Conservation (phyloP, 1,140 invertebrate genomes). For the Heliconius himera region DNA sequence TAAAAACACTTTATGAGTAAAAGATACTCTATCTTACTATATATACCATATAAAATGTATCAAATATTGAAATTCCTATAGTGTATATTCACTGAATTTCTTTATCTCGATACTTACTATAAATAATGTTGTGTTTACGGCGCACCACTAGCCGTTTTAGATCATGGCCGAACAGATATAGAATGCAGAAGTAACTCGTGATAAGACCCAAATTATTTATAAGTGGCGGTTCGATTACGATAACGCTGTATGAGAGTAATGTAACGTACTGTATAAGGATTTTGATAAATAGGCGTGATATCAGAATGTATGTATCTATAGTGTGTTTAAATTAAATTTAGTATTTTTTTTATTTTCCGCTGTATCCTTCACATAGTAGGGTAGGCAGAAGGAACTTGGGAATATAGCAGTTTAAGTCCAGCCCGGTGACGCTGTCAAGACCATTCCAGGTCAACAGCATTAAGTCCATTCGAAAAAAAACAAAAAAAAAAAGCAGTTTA, state of each 20-base stretch:
- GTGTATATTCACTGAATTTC: conserved; percentile 26
- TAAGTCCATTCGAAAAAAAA: too few relatives aligned
- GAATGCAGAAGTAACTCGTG: background rate
- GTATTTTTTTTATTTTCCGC: background rate
- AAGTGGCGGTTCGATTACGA: background rate
- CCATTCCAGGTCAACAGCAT: too few relatives aligned
- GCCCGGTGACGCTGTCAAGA: too few relatives aligned
- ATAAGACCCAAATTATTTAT: conserved; percentile 1
- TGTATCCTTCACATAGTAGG: too few relatives aligned
- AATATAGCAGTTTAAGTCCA: too few relatives aligned
- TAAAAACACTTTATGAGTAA: too few relatives aligned
- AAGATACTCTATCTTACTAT: too few relatives aligned
- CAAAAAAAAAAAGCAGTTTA: too few relatives aligned
- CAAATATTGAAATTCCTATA: too few relatives aligned
- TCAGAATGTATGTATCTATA: background rate
- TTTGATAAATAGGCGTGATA: background rate
- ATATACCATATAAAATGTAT: too few relatives aligned
- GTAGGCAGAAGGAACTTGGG: too few relatives aligned
- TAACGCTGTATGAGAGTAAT: background rate
- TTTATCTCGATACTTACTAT: conserved; percentile 41
- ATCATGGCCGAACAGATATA: conserved; percentile 40
- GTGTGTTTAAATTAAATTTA: too few relatives aligned
- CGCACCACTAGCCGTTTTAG: conserved; percentile 39
- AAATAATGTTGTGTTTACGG: conserved; percentile 43
- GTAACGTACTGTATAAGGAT: background rate